Evolutionary conservation across 2,888 invertebrate species (phyloP), one percentile per base, ranked within the genome.

Genomic region (Masnerella sp.): DNA sequence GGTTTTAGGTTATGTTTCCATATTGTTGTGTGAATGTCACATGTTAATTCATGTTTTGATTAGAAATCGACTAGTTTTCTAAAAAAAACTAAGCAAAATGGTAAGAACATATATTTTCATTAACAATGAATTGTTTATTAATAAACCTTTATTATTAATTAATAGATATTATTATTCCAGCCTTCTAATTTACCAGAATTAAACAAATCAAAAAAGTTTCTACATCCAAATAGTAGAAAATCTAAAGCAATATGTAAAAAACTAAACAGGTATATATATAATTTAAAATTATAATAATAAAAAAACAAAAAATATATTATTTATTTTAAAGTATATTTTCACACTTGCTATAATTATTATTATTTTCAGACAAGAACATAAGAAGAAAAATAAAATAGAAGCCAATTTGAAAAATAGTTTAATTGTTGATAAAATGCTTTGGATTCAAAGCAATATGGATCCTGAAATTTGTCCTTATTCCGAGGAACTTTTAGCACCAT

Each of bases 141-240:
- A 15, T 18, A 18, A 42, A n/a, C n/a, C n/a, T 7, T 28, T 28
- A 28, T 2, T 3, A n/a, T 28, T 2, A n/a, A 28, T 12, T 18
- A n/a, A 8, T 42, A 20, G 22, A 20, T 56, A 20, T 56, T 30
- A 11, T 58, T 20, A 8, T 78, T 77, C 4, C 51, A 81, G 81
- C 72, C 76, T 20, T 38, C 61, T 4, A 45, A 73, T 20, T 74
- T 22, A 17, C 74, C 62, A 20, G 78, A 78, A 20, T 62, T 73
- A 7, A 4, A 58, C 17, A 85, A 85, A 69, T 78, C 76, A 43
- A 87, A 82, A 65, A 87, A 83, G 74, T 75, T 84, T 56, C 54
- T 82, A 2, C 96, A 96, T 88, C 96, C 96, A 0, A 95, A 95
- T 85, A 96, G 96, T 80, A 90, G 96, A 76, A 95, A 94, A 88